Evolutionary conservation across 2,113 vertebrate genomes (phyloP), one percentile per base, ranked within the genome.

Genomic region (Perca flavescens): DNA sequence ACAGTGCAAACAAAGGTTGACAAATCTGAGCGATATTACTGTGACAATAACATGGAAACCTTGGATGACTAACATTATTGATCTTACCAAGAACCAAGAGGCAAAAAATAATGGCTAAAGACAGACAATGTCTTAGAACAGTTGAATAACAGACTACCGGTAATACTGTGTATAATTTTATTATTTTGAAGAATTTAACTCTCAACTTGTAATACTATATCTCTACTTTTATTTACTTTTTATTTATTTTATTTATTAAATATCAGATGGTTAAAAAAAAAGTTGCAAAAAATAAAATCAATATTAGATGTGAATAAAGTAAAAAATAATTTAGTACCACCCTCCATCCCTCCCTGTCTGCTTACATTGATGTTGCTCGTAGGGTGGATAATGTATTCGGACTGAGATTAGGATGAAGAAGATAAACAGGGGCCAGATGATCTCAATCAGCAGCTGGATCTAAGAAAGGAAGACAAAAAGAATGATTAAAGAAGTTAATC

Each of bases 341-440:
- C 31, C 31, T 47, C 25, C 28, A 47, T 40, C 21, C 16, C 40
- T 50, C 5, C 11, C 22, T 17, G 34, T 75, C 8, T 40, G 21
- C 82, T 84, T 95, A 99, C 98, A 99, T 94, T 99, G 96, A 90
- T 98, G 97, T 82, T 99, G 98, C 81, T 99, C 98, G 0, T 99
- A 97, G 22, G 98, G 97, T 7, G 98, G 98, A 90, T 98, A 99
- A 86, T 96, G 94, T 34, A 97, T 93, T 73, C 98, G 95, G 50
- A 99, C 98, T 11, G 98, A 98, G 85, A 99, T 98, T 91, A 99
- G 89, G 90, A 99, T 99, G 89, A 99, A 96, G 93, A 99, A 99
- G 94, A 99, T 97, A 86, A 99, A 97, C 2, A 99, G 95, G 21
- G 98, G 98, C 98, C 98, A 99, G 82, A 97, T 89, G 65, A 99